Evolutionary conservation across 2,113 vertebrate species (phyloP).

Genomic region (Carettochelys insculpta): DNA sequence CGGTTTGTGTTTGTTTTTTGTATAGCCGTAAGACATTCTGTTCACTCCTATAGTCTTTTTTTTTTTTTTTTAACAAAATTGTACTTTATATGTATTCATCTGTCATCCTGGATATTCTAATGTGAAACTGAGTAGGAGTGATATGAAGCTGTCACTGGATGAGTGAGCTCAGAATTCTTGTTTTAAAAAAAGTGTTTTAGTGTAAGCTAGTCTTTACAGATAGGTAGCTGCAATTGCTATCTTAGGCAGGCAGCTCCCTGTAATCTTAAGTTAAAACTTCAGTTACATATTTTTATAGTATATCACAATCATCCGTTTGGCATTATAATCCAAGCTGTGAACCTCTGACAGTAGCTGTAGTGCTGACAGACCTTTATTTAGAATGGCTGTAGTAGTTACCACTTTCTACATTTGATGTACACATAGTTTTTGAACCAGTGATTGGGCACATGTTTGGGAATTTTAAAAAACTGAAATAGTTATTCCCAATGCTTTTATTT

Average conservation of each 20-base stretch:
- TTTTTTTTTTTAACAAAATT: neutral
- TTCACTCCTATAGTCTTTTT: neutral
- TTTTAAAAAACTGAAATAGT: too few species aligned
- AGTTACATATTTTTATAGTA: neutral
- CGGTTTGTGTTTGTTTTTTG: neutral
- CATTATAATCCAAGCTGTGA: neutral
- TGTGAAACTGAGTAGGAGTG: neutral
- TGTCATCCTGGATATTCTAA: fast-evolving
- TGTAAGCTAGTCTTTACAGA: neutral
- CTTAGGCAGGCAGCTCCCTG: neutral
- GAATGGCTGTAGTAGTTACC: neutral
- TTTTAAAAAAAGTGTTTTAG: neutral
- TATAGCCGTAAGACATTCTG: neutral
- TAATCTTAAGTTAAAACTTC: neutral
- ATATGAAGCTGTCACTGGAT: neutral
- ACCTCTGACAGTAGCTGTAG: neutral
- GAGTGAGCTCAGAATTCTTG: neutral
- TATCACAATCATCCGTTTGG: neutral
- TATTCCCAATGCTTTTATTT: too few species aligned
- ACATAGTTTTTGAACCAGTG: neutral
- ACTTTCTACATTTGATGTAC: neutral
- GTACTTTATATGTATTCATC: fast-evolving
- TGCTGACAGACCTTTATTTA: neutral
- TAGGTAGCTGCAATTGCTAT: neutral
- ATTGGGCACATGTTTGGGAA: neutral